Conservation (phyloP, 2,888 invertebrate genomes). For the Ptycholaimellus sp. region DNA sequence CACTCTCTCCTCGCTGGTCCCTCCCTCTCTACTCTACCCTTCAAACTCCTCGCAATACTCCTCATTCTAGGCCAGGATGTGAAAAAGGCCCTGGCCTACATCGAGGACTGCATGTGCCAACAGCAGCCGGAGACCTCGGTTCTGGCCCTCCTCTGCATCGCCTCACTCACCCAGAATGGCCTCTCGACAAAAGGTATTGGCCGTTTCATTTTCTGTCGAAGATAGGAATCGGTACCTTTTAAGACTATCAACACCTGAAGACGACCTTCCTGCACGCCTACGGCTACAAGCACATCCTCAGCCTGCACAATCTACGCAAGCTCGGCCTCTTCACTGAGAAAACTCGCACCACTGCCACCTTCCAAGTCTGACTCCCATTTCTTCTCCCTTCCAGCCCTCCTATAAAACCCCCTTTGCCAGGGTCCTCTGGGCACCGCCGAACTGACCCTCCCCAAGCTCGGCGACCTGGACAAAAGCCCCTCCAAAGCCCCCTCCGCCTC, state of each 20-base stretch:
- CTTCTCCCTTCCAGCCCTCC: too few relatives aligned
- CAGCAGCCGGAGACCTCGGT: slow-evolving; percentile 34
- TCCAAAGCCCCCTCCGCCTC: too few relatives aligned
- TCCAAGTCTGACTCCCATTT: too few relatives aligned
- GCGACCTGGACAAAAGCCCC: too few relatives aligned
- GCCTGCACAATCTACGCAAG: slow-evolving; percentile 50
- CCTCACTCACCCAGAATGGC: slow-evolving; percentile 53
- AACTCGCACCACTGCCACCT: slow-evolving; percentile 16
- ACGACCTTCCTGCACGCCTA: slow-evolving; percentile 59
- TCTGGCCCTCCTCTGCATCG: slow-evolving; percentile 51
- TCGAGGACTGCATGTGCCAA: slow-evolving; percentile 53
- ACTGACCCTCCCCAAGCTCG: slow-evolving; percentile 24
- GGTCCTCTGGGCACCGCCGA: too few relatives aligned
- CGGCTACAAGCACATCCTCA: slow-evolving; percentile 52
- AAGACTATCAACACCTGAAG: slow-evolving; percentile 47
- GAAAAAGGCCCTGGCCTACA: slow-evolving; percentile 44
- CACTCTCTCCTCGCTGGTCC: too few relatives aligned
- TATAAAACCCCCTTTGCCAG: too few relatives aligned
- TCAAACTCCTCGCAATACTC: too few relatives aligned
- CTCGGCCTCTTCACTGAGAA: slow-evolving; percentile 40
- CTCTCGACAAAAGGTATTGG: slow-evolving; percentile 40
- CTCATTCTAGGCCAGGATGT: slow-evolving; percentile 27
- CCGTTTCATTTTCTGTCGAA: too few relatives aligned
- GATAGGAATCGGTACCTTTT: too few relatives aligned
- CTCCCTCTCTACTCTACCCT: too few relatives aligned